Evolutionary conservation across 2,113 vertebrate genomes (phyloP).

Genomic region (Nanorana parkeri): DNA sequence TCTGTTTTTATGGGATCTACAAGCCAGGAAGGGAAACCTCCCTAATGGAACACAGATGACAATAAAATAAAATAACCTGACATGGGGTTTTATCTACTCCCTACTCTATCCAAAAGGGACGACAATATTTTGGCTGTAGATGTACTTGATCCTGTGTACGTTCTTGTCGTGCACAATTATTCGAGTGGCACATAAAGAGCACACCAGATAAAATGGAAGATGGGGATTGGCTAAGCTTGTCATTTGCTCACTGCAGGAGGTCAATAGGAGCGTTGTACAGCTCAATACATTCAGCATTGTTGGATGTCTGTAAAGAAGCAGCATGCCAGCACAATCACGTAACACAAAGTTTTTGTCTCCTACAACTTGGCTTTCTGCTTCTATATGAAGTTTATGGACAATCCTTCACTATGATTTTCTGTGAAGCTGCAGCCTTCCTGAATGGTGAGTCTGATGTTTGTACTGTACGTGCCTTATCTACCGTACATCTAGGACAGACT

Average conservation of each 20-base stretch:
- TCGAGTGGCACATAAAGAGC: no score
- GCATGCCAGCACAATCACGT: neutral
- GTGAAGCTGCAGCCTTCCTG: neutral
- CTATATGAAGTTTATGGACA: neutral
- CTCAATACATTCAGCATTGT: conserved; percentile 35
- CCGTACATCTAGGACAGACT: neutral
- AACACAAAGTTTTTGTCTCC: neutral
- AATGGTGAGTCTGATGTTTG: neutral
- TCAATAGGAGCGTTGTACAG: conserved; percentile 18
- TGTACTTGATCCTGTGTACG: neutral
- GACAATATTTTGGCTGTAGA: neutral
- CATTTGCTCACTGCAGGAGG: conserved; percentile 6
- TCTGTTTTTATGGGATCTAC: no score
- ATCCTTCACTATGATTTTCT: conserved; percentile 30
- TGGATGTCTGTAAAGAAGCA: conserved; percentile 16
- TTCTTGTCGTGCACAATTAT: no score
- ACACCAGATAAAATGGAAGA: no score
- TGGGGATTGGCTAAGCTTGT: conserved; percentile 5
- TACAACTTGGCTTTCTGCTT: neutral
- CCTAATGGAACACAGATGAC: no score
- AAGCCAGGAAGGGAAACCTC: no score
- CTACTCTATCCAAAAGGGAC: no score
- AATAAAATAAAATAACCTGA: no score
- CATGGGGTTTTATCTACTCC: no score
- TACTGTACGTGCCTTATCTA: neutral